Conservation (phyloP, 2,888 invertebrate genomes). For the Drosophila mulleri region DNA sequence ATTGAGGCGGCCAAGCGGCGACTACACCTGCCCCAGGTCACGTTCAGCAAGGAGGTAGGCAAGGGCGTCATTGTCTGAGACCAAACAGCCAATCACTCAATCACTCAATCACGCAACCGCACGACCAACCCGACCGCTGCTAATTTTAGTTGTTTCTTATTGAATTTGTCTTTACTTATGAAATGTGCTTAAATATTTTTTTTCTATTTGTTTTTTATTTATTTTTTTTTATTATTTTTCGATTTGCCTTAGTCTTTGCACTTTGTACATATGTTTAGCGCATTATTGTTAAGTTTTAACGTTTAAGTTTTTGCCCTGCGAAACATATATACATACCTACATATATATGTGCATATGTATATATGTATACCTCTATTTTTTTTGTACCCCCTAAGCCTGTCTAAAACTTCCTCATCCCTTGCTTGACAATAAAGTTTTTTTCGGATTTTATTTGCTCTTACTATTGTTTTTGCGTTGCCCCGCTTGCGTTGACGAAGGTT, state of each 20-base stretch:
- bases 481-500: conserved; percentile 4
- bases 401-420: conserved; percentile 4
- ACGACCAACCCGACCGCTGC: neutral
- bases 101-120: neutral
- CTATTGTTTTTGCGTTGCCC: conserved; percentile 10
- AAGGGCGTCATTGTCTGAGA: conserved; percentile 91
- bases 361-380: conserved; percentile 19
- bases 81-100: neutral
- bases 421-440: conserved; percentile 81
- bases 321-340: no score
- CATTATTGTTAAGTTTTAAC: conserved; percentile 62
- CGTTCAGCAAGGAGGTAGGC: conserved; percentile 96
- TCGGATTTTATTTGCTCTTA: conserved; percentile 51
- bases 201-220: conserved; percentile 17
- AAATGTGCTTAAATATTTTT: conserved; percentile 8
- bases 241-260: conserved; percentile 11
- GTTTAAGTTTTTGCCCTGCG: conserved; percentile 39
- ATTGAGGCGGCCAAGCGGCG: conserved; percentile 87
- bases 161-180: conserved; percentile 35
- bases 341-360: conserved; percentile 11
- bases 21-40: conserved; percentile 91
- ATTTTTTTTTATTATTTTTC: conserved; percentile 32
- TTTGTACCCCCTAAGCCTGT: conserved; percentile 35
- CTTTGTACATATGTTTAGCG: conserved; percentile 61
- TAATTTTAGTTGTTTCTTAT: conserved; percentile 33